Evolutionary conservation across 2,888 invertebrate genomes (phyloP).

Genomic region (Sinhomidia bicolor): DNA sequence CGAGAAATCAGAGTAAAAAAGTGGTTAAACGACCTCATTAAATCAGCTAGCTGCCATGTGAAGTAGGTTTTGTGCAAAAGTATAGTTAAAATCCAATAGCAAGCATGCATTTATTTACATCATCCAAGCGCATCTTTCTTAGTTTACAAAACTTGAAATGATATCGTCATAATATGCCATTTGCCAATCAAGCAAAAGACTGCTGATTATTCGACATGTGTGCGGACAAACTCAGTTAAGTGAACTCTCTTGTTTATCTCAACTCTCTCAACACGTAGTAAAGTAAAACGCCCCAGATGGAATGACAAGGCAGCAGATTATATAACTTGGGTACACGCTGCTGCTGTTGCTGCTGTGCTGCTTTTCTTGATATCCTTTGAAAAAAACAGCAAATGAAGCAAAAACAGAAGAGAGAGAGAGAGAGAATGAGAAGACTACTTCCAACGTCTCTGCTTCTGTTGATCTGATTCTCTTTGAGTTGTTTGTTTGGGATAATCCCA

Average conservation of each 20-base stretch:
- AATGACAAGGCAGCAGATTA: slow-evolving; percentile 28
- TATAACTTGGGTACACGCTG: not conserved
- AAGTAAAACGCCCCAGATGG: not conserved
- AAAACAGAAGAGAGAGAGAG: not conserved
- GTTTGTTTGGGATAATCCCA: not conserved
- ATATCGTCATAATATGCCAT: not conserved
- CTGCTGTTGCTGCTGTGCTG: not conserved
- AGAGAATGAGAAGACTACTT: not conserved
- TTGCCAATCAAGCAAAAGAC: not conserved
- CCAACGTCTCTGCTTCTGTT: not conserved
- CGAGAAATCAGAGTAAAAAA: not conserved
- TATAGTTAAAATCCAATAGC: not conserved
- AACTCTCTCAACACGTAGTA: not conserved
- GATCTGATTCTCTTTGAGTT: not conserved
- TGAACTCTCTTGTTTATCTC: slow-evolving; percentile 27
- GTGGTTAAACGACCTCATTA: slow-evolving; percentile 51
- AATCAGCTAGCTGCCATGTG: not conserved
- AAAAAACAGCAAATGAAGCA: not conserved
- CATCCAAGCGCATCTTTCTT: not conserved
- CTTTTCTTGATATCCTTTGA: not conserved
- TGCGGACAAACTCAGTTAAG: not conserved
- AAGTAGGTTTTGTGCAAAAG: not conserved
- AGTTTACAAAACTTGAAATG: not conserved
- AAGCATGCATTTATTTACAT: not conserved
- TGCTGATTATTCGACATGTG: not conserved